Conservation (phyloP, 2,888 invertebrate species). For the Sminthurides aquaticus region DNA sequence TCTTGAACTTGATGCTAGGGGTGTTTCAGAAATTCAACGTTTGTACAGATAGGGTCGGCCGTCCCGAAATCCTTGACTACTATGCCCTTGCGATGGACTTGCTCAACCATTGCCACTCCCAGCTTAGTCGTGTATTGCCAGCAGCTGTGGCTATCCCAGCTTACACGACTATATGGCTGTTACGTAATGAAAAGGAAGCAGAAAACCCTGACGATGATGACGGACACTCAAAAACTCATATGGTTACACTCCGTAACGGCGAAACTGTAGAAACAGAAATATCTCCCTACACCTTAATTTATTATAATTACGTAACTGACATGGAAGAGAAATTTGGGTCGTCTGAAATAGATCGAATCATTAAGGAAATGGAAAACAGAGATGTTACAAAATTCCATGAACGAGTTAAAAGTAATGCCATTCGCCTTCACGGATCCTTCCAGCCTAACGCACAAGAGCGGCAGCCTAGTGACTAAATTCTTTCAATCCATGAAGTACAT, state of each 20-base stretch:
- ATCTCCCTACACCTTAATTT: constrained; percentile 16
- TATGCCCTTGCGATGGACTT: constrained; percentile 34
- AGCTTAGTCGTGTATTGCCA: constrained; percentile 12
- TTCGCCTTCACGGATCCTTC: background rate
- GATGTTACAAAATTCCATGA: constrained; percentile 6
- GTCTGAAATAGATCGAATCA: constrained; percentile 3
- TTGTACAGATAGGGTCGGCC: constrained; percentile 28
- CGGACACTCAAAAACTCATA: constrained; percentile 14
- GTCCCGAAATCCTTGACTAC: constrained; percentile 32
- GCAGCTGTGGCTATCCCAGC: constrained; percentile 28
- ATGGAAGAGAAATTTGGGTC: constrained; percentile 30
- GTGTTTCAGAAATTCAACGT: constrained; percentile 26
- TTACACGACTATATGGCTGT: constrained; percentile 25
- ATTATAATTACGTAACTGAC: constrained; percentile 32
- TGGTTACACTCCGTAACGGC: background rate
- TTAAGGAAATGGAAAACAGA: background rate
- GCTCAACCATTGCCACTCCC: constrained; percentile 29
- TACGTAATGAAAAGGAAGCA: constrained; percentile 25
- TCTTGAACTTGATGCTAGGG: constrained; percentile 13
- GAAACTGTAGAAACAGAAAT: constrained; percentile 2
- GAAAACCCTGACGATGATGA: constrained; percentile 14
- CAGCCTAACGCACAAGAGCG: too few relatives aligned
- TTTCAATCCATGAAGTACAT: too few relatives aligned
- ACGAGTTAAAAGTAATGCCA: background rate
- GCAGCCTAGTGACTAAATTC: too few relatives aligned